Conservation (phyloP, 1,140 invertebrate species). For the Sinonovacula constricta region DNA sequence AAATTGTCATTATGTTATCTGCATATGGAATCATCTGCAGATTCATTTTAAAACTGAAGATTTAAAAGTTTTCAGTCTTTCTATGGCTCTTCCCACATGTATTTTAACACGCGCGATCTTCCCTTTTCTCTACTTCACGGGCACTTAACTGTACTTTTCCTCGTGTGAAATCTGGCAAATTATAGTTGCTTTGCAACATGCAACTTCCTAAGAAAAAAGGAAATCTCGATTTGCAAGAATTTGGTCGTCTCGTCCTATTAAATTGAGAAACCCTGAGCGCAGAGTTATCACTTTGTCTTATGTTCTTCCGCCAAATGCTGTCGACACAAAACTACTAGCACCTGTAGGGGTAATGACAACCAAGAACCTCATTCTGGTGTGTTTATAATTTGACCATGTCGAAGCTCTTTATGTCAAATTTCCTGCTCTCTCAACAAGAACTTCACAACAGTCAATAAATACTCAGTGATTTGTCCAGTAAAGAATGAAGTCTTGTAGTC, state of each 20-base stretch:
- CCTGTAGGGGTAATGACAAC: not conserved
- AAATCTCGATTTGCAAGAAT: slow-evolving; percentile 1
- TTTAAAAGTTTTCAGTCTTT: not conserved
- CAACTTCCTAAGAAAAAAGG: not conserved
- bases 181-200: not conserved
- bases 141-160: not conserved
- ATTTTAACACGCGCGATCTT: not conserved
- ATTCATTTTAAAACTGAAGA: not conserved
- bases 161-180: not conserved
- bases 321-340: not conserved
- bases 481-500: too few relatives aligned
- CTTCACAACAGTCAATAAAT: slow-evolving; percentile 11
- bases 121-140: not conserved
- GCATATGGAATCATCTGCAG: not conserved
- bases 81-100: not conserved
- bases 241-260: slow-evolving; percentile 21
- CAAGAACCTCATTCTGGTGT: not conserved
- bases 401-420: not conserved
- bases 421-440: slow-evolving; percentile 1
- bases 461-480: too few relatives aligned
- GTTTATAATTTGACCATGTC: slow-evolving; percentile 9
- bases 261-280: slow-evolving; percentile 32
- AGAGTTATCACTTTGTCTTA: slow-evolving; percentile 28
- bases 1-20: not conserved
- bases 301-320: not conserved